phyloP scores from a whole-genome alignment of 2,888 invertebrate species.

The Brachylomia viminalis region DNA sequence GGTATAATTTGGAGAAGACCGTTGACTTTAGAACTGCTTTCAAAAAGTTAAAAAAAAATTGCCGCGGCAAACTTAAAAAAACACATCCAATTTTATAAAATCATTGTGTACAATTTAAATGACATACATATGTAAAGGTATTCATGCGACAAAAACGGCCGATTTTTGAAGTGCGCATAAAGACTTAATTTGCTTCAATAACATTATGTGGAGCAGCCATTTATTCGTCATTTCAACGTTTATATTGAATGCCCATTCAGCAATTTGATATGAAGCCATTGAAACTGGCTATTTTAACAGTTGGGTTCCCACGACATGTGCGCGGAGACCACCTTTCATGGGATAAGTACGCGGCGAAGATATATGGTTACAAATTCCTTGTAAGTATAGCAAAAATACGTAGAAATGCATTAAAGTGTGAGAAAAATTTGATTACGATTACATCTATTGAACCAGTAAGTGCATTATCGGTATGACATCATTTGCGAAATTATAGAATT shows the following conservation, averaged over 20 bases:
- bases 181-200: constrained; percentile 51
- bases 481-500: neutral
- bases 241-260: constrained; percentile 56
- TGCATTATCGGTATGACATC: neutral
- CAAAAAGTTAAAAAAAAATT: neutral
- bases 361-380: constrained; percentile 62
- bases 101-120: neutral
- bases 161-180: constrained; percentile 38
- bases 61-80: neutral
- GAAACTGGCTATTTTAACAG: constrained; percentile 65
- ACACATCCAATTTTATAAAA: neutral
- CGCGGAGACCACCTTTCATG: constrained; percentile 46
- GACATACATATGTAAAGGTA: neutral
- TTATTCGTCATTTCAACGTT: constrained; percentile 47
- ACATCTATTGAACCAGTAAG: neutral
- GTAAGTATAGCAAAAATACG: constrained; percentile 33
- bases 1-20: too few relatives aligned
- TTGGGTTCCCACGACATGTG: constrained; percentile 67
- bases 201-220: constrained; percentile 45
- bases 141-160: constrained; percentile 5
- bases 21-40: neutral
- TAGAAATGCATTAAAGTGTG: constrained; percentile 14
- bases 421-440: neutral
- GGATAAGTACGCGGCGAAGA: constrained; percentile 35
- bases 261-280: constrained; percentile 72